Conservation (phyloP, 1,140 invertebrate species). For the Pseudachorutes palmiensis region DNA sequence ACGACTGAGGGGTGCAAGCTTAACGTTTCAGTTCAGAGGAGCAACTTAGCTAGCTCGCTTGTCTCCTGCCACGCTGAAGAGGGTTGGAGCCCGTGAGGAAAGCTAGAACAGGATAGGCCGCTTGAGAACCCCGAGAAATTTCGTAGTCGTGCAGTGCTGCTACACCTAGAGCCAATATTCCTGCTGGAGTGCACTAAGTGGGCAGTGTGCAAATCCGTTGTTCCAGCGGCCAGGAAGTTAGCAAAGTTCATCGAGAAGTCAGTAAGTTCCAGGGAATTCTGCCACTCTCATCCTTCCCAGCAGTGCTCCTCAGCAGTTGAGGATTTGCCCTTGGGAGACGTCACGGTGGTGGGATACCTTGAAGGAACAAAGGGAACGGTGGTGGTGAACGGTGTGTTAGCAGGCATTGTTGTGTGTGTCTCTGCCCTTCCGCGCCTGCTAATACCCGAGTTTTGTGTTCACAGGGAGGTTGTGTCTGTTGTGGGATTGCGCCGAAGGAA, state of each 20-base stretch:
- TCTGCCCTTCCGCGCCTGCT: not conserved
- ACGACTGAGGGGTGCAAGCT: too few relatives aligned
- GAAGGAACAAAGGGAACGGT: not conserved
- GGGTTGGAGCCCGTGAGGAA: too few relatives aligned
- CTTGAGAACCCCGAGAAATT: too few relatives aligned
- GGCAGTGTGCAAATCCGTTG: not conserved
- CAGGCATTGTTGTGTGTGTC: not conserved
- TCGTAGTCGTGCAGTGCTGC: too few relatives aligned
- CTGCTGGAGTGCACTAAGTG: too few relatives aligned
- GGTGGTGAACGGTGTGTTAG: not conserved
- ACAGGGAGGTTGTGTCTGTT: not conserved
- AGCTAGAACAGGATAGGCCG: too few relatives aligned
- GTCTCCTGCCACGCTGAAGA: too few relatives aligned
- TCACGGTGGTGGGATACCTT: not conserved
- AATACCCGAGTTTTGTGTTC: not conserved
- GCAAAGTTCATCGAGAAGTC: not conserved
- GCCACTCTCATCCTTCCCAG: not conserved
- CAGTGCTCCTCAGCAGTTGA: too few relatives aligned
- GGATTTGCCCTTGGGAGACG: not conserved
- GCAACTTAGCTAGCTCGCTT: too few relatives aligned
- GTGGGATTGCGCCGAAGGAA: conserved; percentile 8
- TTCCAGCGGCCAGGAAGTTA: not conserved
- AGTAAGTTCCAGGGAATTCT: not conserved
- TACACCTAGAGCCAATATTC: too few relatives aligned
- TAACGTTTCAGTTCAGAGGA: too few relatives aligned